Evolutionary conservation across 1,140 invertebrate genomes (phyloP).

Genomic region (Colletes gigas): DNA sequence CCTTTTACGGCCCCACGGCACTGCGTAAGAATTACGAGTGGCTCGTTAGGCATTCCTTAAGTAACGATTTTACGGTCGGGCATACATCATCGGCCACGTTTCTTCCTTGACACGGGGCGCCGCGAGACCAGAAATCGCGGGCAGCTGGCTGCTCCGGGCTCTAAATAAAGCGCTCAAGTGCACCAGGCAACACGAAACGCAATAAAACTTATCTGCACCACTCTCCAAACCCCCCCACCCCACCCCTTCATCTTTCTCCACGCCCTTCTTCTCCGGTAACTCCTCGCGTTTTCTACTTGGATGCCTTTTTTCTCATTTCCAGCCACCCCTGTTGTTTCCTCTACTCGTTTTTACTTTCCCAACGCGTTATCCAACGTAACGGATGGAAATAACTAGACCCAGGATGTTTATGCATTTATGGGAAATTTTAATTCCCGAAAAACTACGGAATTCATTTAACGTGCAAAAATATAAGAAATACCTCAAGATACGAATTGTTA

Average conservation of each 20-base stretch:
- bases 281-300: neutral
- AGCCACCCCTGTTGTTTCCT: neutral
- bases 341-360: no score
- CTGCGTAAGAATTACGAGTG: neutral
- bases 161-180: slow-evolving; percentile 48
- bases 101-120: slow-evolving; percentile 47
- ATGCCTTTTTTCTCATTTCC: neutral
- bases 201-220: slow-evolving; percentile 45
- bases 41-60: slow-evolving; percentile 1
- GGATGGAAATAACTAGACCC: no score
- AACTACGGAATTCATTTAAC: no score
- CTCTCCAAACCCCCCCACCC: no score
- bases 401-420: no score
- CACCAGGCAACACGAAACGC: slow-evolving; percentile 30
- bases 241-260: neutral
- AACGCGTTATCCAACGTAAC: no score
- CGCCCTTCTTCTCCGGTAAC: neutral
- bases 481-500: no score
- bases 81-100: slow-evolving; percentile 37
- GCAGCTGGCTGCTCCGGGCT: slow-evolving; percentile 34
- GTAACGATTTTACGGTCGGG: slow-evolving; percentile 23
- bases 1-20: neutral
- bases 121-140: slow-evolving; percentile 28
- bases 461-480: no score
- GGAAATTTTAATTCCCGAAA: no score